Evolutionary conservation across 1,140 invertebrate species (phyloP).

Genomic region (Drosophila burlai): DNA sequence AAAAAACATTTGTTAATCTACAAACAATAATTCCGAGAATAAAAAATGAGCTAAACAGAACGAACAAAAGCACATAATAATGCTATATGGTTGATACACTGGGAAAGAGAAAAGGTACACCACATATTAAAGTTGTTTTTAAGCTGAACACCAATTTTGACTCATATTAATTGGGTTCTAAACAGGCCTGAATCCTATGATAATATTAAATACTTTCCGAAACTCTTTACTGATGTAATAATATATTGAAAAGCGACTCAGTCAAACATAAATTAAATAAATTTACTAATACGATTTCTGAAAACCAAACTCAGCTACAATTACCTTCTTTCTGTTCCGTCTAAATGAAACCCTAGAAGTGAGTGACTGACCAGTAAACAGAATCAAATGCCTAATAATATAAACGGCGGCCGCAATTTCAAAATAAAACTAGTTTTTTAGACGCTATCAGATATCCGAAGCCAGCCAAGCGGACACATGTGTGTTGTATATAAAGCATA

Average conservation of each 20-base stretch:
- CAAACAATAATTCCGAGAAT: conserved; percentile 21
- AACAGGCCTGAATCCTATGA: not conserved
- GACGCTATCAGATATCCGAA: conserved; percentile 60
- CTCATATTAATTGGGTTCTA: not conserved
- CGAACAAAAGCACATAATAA: conserved; percentile 5
- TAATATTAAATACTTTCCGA: not conserved
- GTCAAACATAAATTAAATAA: not conserved
- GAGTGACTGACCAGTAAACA: conserved; percentile 21
- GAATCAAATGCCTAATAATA: conserved; percentile 41
- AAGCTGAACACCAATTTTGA: not conserved
- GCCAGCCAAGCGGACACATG: conserved; percentile 41
- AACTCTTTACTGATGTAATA: not conserved
- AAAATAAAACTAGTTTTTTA: conserved; percentile 70
- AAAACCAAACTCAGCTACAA: not conserved
- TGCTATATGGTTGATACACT: conserved; percentile 7
- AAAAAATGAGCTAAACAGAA: conserved; percentile 12
- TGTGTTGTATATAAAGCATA: conserved; percentile 31
- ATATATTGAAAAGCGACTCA: not conserved
- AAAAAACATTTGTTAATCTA: conserved; percentile 16
- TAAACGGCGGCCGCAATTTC: conserved; percentile 53
- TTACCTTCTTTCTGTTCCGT: not conserved
- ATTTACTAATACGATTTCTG: not conserved
- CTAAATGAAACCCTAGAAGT: conserved; percentile 8
- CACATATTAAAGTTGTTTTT: not conserved
- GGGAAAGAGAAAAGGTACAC: not conserved